These are phyloP conservation scores for Conops quadrifasciatus DNA, from an alignment of 2,888 invertebrate genomes.

Conservation along the genomic window DNA sequence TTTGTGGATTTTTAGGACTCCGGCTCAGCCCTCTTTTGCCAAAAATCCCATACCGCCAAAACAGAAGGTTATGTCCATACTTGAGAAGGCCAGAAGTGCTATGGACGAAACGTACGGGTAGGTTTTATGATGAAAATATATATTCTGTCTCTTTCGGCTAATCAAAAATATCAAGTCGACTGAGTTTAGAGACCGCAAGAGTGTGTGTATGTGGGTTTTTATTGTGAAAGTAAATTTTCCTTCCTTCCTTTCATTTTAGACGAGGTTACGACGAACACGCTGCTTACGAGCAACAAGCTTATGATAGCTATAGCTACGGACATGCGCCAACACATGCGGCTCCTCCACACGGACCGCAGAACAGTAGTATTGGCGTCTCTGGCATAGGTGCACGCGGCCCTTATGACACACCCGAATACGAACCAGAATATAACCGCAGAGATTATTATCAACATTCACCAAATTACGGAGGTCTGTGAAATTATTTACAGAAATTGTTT, in stretches of 20 bases:
- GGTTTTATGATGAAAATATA: too few relatives aligned
- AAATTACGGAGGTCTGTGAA: slow-evolving; percentile 58
- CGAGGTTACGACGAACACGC: slow-evolving; percentile 62
- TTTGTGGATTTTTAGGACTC: slow-evolving; percentile 44
- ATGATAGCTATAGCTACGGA: slow-evolving; percentile 60
- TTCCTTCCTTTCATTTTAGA: slow-evolving; percentile 43
- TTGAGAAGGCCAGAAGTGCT: too few relatives aligned
- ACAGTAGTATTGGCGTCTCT: slow-evolving; percentile 47
- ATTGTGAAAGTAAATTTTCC: background rate
- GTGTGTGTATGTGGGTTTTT: too few relatives aligned
- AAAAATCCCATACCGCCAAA: too few relatives aligned
- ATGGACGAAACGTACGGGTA: too few relatives aligned
- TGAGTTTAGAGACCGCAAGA: background rate
- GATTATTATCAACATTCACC: slow-evolving; percentile 65
- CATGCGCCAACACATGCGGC: slow-evolving; percentile 49
- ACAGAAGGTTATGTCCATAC: too few relatives aligned
- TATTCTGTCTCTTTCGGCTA: too few relatives aligned
- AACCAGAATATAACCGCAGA: slow-evolving; percentile 60
- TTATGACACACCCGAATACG: slow-evolving; percentile 63
- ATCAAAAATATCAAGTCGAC: too few relatives aligned
- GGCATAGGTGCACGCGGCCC: slow-evolving; percentile 51
- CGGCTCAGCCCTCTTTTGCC: too few relatives aligned
- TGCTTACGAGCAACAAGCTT: slow-evolving; percentile 60
- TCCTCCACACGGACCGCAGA: slow-evolving; percentile 53
- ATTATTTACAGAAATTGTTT: background rate